Base-by-base conservation (phyloP, 2,888 invertebrate genomes). In the Apamea crenata region DNA sequence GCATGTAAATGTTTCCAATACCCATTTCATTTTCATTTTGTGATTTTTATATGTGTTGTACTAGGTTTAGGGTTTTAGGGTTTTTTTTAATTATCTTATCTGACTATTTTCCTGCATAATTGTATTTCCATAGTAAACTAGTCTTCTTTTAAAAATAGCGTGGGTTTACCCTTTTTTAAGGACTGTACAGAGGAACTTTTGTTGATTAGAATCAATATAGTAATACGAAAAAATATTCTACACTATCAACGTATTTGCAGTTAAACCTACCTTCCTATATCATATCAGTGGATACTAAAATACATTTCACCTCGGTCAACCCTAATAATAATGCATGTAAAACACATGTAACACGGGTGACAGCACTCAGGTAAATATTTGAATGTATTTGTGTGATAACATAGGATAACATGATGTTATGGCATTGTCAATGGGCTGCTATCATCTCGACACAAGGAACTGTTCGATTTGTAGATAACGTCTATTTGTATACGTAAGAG, bases 331-430 rank as follows among this genome's bases (percentile, higher is more conserved):
- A 92, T 91, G 88, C 92, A 89, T 94, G 95, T 95, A 92, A 92
- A 94, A 95, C 95, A 95, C 93, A 93, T 93, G 93, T 94, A 91
- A 90, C 82, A 87, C 81, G 80, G 81, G 89, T 82, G 88, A 88
- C 85, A 89, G 81, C 81, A 91, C 90, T 85, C 90, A 87, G 88
- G 92, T 92, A 94, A 95, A 95, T 95, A 95, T 95, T 89, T 94
- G 93, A 89, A 90, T 92, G 90, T 93, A 88, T 93, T 93, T 93
- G 92, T 93, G 90, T 93, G 94, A 95, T 95, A 96, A 94, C 82
- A 92, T 91, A 88, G 92, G 94, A 95, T 95, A 95, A 94, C 88
- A 92, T 91, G 89, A 92, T 84, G 86, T 83, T 87, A 29, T 81
- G 79, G 89, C 88, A 91, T 91, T 93, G 92, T 93, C 93, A 92